phyloP scores from a whole-genome alignment of 2,888 invertebrate genomes.

The Branchipolynoe longqiensis region DNA sequence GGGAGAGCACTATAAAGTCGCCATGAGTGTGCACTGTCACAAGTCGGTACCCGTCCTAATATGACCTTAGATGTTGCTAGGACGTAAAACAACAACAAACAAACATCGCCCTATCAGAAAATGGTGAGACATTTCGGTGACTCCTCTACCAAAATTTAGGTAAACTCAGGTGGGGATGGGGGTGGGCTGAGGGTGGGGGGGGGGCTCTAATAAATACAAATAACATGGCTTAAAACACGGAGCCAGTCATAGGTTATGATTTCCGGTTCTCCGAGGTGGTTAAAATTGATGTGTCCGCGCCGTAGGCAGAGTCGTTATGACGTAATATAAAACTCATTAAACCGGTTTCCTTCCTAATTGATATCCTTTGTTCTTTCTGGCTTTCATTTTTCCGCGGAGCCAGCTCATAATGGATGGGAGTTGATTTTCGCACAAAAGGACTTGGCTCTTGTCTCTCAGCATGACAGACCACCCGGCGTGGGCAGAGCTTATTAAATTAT shows the following conservation, averaged over 20 bases:
- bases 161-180: too few relatives aligned
- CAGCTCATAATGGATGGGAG: slow-evolving; percentile 37
- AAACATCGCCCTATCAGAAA: neutral
- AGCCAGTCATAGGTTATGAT: neutral
- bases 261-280: neutral
- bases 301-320: neutral
- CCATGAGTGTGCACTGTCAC: too few relatives aligned
- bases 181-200: too few relatives aligned
- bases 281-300: slow-evolving; percentile 1
- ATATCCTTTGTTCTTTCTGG: slow-evolving; percentile 37
- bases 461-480: slow-evolving; percentile 25
- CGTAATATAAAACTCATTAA: slow-evolving; percentile 45
- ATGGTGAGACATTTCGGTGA: too few relatives aligned
- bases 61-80: too few relatives aligned
- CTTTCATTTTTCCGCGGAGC: neutral
- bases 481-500: slow-evolving; percentile 30
- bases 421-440: slow-evolving; percentile 45
- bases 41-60: too few relatives aligned
- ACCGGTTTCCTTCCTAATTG: slow-evolving; percentile 19
- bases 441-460: neutral
- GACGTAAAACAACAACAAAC: too few relatives aligned
- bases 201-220: too few relatives aligned
- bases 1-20: too few relatives aligned
- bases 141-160: too few relatives aligned
- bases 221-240: neutral